A percentile compares a stretch with the other conserved stretches of the same genome.
phyloP scores from a whole-genome alignment of 2,888 invertebrate genomes.

The Mythimna lalbum region DNA sequence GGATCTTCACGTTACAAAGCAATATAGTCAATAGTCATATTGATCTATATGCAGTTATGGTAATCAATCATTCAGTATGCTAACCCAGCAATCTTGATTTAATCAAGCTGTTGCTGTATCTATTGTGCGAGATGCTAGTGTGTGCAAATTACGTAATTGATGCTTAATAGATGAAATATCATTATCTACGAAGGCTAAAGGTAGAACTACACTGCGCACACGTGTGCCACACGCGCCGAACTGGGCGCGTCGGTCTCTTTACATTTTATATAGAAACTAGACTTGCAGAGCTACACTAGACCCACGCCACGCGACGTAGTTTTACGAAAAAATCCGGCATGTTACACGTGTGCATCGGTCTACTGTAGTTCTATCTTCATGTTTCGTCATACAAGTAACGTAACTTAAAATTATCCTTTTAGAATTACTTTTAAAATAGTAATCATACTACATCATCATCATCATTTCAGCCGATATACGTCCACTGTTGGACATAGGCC shows the following conservation, averaged over 20 bases:
- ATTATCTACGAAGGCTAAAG: neutral
- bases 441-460: too few species aligned
- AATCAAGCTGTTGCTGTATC: slow-evolving; percentile 28
- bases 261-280: too few species aligned
- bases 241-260: too few species aligned
- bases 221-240: too few species aligned
- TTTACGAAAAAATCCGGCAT: too few species aligned
- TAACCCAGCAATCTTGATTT: slow-evolving; percentile 23
- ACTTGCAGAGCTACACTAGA: too few species aligned
- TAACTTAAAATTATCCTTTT: neutral
- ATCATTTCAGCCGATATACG: too few species aligned
- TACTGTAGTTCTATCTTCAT: too few species aligned
- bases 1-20: slow-evolving; percentile 10
- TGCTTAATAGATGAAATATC: neutral
- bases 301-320: too few species aligned
- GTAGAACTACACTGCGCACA: too few species aligned
- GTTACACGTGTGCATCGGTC: too few species aligned
- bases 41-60: slow-evolving; percentile 43
- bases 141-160: slow-evolving; percentile 14
- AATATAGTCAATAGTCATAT: slow-evolving; percentile 30
- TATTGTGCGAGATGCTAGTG: neutral
- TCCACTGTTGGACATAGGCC: too few species aligned
- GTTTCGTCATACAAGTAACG: slow-evolving; percentile 1
- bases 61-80: slow-evolving; percentile 48
- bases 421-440: neutral